Percentiles rank a stretch among this genome's conserved stretches.
phyloP scores from a whole-genome alignment of 64 coral and sea anemone species.

The Montipora capricornis region DNA sequence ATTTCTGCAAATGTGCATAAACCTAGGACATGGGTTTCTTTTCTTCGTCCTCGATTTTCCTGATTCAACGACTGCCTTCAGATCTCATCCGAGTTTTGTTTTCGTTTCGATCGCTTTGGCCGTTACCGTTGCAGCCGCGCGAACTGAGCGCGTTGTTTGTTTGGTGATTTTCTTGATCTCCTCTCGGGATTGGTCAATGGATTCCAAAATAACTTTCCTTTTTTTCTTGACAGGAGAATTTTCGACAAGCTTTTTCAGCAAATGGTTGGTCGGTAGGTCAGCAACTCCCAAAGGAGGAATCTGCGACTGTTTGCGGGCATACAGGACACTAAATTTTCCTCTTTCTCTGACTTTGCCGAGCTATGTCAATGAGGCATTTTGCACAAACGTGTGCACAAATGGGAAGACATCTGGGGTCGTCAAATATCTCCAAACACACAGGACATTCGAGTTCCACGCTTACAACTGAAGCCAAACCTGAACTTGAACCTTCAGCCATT shows the following conservation, averaged over 20 bases:
- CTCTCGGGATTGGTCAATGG: slow-evolving; percentile 1
- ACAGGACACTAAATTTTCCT: slow-evolving; percentile 46
- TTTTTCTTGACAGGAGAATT: slow-evolving; percentile 31
- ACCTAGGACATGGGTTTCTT: not conserved
- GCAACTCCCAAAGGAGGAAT: slow-evolving; percentile 44
- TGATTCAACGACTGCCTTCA: slow-evolving; percentile 1
- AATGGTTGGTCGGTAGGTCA: slow-evolving; percentile 55
- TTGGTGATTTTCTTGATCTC: not conserved
- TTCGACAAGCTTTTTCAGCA: slow-evolving; percentile 54
- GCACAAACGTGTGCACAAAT: slow-evolving; percentile 72
- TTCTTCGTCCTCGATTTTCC: not conserved
- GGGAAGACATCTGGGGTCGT: slow-evolving; percentile 58
- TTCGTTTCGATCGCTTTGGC: not conserved
- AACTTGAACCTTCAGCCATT: no score
- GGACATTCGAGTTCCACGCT: slow-evolving; percentile 1
- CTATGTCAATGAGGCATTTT: slow-evolving; percentile 51
- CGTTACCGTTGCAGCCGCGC: no score
- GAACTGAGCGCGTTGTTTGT: not conserved
- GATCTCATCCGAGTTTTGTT: slow-evolving; percentile 14
- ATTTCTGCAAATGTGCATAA: not conserved
- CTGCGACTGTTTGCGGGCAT: slow-evolving; percentile 46
- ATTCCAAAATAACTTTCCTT: slow-evolving; percentile 25
- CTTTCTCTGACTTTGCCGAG: not conserved
- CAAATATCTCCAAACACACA: slow-evolving; percentile 65
- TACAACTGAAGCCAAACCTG: no score